Conservation (phyloP, 1,140 invertebrate species). For the Homarus americanus region DNA sequence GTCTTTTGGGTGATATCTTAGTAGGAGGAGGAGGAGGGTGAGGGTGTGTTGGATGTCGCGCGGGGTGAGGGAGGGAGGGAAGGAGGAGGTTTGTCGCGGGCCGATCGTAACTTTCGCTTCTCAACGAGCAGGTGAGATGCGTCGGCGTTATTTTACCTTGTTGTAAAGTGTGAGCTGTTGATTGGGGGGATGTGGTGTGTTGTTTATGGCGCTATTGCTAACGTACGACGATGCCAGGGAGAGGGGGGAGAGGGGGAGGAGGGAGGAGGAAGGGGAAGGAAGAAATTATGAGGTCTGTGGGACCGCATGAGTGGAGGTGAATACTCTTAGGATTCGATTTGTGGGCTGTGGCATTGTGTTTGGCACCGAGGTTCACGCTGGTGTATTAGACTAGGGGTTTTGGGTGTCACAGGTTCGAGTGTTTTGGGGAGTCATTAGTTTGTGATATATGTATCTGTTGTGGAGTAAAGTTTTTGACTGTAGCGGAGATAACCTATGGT, state of each 20-base stretch:
- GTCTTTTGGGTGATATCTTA: too few relatives aligned
- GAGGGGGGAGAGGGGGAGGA: background rate
- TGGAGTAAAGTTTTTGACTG: too few relatives aligned
- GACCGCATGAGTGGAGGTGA: too few relatives aligned
- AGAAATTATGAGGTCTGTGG: background rate
- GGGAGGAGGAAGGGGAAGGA: background rate
- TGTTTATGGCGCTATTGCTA: slow-evolving; percentile 47
- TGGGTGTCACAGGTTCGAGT: too few relatives aligned
- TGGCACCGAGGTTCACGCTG: too few relatives aligned
- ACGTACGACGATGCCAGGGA: slow-evolving; percentile 27
- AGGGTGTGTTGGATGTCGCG: background rate
- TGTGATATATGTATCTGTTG: too few relatives aligned
- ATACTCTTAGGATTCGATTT: too few relatives aligned
- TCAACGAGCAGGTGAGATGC: slow-evolving; percentile 52
- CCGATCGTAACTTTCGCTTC: slow-evolving; percentile 36
- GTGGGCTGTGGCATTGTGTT: too few relatives aligned
- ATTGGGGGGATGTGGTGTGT: slow-evolving; percentile 34
- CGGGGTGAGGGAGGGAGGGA: background rate
- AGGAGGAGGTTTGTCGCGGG: slow-evolving; percentile 13
- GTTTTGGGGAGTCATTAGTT: too few relatives aligned
- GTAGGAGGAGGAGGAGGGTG: slow-evolving; percentile 10
- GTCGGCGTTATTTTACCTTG: slow-evolving; percentile 19
- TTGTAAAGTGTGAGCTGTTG: slow-evolving; percentile 60
- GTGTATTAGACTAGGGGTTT: too few relatives aligned
- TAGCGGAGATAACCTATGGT: too few relatives aligned